phyloP scores from a whole-genome alignment of 1,140 invertebrate genomes.

The Spodoptera frugiperda region DNA sequence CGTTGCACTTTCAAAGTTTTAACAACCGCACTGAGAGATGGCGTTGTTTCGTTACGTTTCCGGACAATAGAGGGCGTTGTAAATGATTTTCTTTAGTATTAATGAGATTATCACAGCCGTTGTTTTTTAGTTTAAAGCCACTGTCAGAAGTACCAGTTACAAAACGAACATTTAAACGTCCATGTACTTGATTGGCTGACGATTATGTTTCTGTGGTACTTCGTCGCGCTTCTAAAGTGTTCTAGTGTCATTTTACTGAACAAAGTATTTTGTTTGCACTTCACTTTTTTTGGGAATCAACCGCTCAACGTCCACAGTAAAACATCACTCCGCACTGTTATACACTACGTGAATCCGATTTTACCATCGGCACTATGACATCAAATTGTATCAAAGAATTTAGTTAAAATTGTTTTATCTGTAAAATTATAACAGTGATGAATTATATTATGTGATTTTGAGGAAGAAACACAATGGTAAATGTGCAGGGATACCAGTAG shows the following conservation, averaged over 20 bases:
- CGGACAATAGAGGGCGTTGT: slow-evolving; percentile 15
- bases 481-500: too few species aligned
- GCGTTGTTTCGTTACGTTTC: slow-evolving; percentile 1
- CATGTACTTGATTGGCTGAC: slow-evolving; percentile 56
- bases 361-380: too few species aligned
- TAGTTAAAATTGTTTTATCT: too few species aligned
- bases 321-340: too few species aligned
- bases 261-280: slow-evolving; percentile 31
- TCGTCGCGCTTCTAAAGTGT: slow-evolving; percentile 39
- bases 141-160: slow-evolving; percentile 70
- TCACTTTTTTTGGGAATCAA: slow-evolving; percentile 25
- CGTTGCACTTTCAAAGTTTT: slow-evolving; percentile 20
- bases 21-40: not conserved
- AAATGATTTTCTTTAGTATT: not conserved
- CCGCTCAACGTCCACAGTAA: not conserved
- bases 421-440: too few species aligned
- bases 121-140: slow-evolving; percentile 35
- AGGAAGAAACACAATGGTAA: too few species aligned
- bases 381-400: too few species aligned
- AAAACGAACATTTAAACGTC: slow-evolving; percentile 65
- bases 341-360: too few species aligned
- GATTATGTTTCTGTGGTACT: slow-evolving; percentile 38
- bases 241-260: slow-evolving; percentile 57
- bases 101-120: slow-evolving; percentile 22
- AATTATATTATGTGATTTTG: too few species aligned